Conservation (phyloP, 2,113 vertebrate species). For the Miniopterus natalensis region DNA sequence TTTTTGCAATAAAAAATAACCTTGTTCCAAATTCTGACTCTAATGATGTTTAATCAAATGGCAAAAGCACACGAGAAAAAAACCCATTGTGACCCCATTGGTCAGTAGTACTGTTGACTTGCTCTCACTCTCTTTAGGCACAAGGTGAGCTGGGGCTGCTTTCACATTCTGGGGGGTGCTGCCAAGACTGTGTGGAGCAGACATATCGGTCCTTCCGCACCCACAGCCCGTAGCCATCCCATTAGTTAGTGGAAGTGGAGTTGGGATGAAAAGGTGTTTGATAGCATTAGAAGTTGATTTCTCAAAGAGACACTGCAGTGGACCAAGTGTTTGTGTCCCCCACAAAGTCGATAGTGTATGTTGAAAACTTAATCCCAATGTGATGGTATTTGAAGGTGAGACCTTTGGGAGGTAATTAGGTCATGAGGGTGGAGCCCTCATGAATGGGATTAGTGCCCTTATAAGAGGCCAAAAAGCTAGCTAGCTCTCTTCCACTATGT, state of each 20-base stretch:
- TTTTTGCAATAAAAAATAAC: background rate
- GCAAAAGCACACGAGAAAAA: background rate
- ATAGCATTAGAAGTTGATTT: background rate
- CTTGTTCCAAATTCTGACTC: background rate
- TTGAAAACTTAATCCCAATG: background rate
- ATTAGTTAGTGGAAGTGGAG: background rate
- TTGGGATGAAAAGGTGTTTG: background rate
- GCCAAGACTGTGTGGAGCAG: fast-evolving
- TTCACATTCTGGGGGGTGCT: background rate
- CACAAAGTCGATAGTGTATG: background rate
- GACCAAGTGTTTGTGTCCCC: background rate
- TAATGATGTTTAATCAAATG: background rate
- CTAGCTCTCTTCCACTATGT: background rate
- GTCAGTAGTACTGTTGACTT: background rate
- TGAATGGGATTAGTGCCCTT: background rate
- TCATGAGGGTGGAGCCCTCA: too few species aligned
- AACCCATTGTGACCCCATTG: background rate
- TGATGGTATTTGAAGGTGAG: too few species aligned
- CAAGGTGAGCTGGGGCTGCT: background rate
- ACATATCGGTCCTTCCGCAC: background rate
- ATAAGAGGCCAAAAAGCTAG: background rate
- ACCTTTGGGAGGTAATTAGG: too few species aligned
- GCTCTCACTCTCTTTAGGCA: background rate
- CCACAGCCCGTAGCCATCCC: background rate
- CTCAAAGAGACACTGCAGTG: background rate